Percentiles rank a stretch among this genome's conserved stretches.
Conservation (phyloP, 1,140 invertebrate species). For the Dolichoris vasculosae region DNA sequence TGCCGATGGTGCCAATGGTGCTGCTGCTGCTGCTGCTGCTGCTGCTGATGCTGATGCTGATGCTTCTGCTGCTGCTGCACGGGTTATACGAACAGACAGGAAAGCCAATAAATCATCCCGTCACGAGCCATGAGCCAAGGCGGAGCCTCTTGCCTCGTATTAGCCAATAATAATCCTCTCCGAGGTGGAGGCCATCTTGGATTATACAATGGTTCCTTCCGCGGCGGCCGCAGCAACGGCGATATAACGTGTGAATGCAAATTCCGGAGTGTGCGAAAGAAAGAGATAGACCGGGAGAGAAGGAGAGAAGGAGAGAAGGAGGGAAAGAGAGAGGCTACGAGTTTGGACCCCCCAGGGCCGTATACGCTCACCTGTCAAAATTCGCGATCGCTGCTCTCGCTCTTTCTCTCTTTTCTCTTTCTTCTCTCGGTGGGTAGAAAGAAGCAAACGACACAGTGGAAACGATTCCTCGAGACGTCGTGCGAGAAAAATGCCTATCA, state of each 20-base stretch:
- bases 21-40: constrained; percentile 56
- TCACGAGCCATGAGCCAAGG: constrained; percentile 76
- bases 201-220: constrained; percentile 76
- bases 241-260: constrained; percentile 73
- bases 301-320: constrained; percentile 50
- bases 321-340: not conserved
- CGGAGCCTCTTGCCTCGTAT: constrained; percentile 77
- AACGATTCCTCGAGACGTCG: constrained; percentile 15
- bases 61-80: constrained; percentile 61
- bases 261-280: constrained; percentile 61
- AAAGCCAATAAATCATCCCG: constrained; percentile 76
- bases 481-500: not conserved
- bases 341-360: constrained; percentile 68
- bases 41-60: constrained; percentile 61
- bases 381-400: constrained; percentile 6
- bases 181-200: constrained; percentile 77
- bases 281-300: constrained; percentile 31
- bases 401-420: not conserved
- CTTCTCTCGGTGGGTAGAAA: not conserved
- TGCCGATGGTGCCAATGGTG: too few relatives aligned
- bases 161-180: constrained; percentile 78
- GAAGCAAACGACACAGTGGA: not conserved
- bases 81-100: constrained; percentile 72
- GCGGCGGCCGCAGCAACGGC: constrained; percentile 50
- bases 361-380: constrained; percentile 53